Conservation (phyloP, 2,888 invertebrate species). For the Ryuthela nishihirai region DNA sequence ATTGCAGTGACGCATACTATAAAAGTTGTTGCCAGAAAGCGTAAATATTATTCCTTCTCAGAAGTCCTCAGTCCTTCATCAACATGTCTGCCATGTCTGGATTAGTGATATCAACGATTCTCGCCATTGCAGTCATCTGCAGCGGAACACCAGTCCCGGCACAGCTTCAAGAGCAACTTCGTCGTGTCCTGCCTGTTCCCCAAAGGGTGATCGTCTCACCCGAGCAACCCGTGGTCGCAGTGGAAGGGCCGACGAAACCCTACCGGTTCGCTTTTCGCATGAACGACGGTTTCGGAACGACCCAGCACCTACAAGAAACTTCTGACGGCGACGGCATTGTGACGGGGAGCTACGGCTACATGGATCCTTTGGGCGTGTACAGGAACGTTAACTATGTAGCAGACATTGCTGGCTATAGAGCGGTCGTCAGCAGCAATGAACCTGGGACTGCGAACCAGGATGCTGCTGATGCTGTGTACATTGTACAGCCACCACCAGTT, state of each 20-base stretch:
- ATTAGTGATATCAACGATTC: not conserved
- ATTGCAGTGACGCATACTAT: too few species aligned
- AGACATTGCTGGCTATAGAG: constrained; percentile 24
- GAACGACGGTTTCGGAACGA: constrained; percentile 28
- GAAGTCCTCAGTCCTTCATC: not conserved
- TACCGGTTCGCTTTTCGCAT: constrained; percentile 23
- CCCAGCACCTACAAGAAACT: constrained; percentile 23
- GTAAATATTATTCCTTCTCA: too few species aligned
- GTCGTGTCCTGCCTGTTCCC: not conserved
- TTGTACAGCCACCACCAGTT: constrained; percentile 24
- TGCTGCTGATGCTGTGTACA: constrained; percentile 27
- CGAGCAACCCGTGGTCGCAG: constrained; percentile 2
- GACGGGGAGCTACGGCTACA: constrained; percentile 29
- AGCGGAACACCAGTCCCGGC: not conserved
- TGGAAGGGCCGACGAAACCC: constrained; percentile 13
- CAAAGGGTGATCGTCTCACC: not conserved
- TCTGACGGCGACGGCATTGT: constrained; percentile 25
- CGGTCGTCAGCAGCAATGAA: constrained; percentile 21
- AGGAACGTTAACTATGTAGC: constrained; percentile 28
- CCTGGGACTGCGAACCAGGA: constrained; percentile 30
- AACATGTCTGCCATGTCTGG: not conserved
- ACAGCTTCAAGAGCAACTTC: constrained; percentile 6
- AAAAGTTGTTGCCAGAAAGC: too few species aligned
- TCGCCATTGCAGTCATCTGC: not conserved
- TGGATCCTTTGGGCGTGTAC: constrained; percentile 24